These are phyloP conservation scores for Prinia subflava DNA, from an alignment of 2,113 vertebrate genomes.

Conservation along the genomic window DNA sequence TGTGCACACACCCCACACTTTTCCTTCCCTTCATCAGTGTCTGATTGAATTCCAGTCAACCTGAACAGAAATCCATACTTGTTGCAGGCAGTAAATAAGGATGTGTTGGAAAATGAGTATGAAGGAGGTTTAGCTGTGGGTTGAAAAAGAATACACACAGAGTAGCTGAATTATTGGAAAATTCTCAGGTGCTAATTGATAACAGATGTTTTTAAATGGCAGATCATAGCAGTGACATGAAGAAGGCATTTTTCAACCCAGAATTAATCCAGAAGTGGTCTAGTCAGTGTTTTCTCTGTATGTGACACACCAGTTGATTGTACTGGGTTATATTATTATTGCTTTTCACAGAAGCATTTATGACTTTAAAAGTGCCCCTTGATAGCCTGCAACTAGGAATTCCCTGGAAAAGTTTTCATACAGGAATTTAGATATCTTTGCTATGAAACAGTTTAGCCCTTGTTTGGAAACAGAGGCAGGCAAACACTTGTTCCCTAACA, in stretches of 20 bases:
- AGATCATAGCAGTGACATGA: background rate
- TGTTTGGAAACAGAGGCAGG: background rate
- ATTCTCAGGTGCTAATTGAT: background rate
- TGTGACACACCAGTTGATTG: background rate
- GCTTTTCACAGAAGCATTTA: background rate
- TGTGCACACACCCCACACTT: background rate
- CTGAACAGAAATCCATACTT: constrained; percentile 1
- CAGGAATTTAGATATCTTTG: background rate
- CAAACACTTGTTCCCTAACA: background rate
- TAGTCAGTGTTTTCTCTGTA: constrained; percentile 22
- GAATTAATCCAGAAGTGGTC: background rate
- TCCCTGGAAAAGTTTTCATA: background rate
- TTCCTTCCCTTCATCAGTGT: constrained; percentile 43
- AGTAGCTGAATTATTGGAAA: background rate
- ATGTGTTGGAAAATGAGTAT: background rate
- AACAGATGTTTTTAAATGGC: background rate
- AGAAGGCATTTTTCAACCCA: background rate
- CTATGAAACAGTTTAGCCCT: background rate
- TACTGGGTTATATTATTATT: constrained; percentile 1
- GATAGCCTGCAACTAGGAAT: background rate
- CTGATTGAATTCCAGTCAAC: constrained; percentile 59
- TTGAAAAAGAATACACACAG: background rate
- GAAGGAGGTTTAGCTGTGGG: background rate
- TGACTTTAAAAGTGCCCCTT: background rate
- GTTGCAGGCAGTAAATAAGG: background rate